These are phyloP conservation scores for Diorhabda carinulata DNA, from an alignment of 1,140 invertebrate species.

Conservation along the genomic window DNA sequence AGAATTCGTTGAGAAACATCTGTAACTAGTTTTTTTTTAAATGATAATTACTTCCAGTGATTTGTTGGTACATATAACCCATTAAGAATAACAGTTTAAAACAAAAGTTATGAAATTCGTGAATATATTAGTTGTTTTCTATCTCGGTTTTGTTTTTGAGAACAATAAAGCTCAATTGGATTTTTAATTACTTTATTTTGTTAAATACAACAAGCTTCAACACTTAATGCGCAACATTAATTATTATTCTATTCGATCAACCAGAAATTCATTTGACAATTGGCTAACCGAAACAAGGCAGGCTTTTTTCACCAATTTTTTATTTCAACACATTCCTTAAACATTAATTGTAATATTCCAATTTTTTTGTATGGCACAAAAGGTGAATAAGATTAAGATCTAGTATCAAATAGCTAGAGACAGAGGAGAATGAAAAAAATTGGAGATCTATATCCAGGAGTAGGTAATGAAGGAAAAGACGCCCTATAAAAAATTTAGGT, in stretches of 20 bases:
- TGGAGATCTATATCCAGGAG: too few species aligned
- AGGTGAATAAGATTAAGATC: not conserved
- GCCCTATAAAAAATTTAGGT: too few species aligned
- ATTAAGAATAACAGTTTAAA: not conserved
- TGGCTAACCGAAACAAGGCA: conserved; percentile 4
- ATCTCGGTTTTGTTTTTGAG: too few species aligned
- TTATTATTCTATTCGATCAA: conserved; percentile 4
- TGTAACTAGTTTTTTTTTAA: conserved; percentile 29
- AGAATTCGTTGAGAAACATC: conserved; percentile 49
- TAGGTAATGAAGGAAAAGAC: too few species aligned
- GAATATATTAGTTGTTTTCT: too few species aligned
- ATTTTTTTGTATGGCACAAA: not conserved
- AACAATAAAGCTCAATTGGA: too few species aligned
- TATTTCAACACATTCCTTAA: not conserved
- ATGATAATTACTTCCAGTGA: not conserved
- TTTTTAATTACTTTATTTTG: conserved; percentile 26
- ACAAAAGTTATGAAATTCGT: too few species aligned
- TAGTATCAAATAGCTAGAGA: not conserved
- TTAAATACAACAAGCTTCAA: conserved; percentile 34
- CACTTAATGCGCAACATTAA: conserved; percentile 30
- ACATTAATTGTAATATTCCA: not conserved
- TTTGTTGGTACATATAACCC: not conserved
- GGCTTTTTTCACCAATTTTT: conserved; percentile 8
- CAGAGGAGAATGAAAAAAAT: too few species aligned
- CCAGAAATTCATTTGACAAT: conserved; percentile 17